Evolutionary conservation across 1,140 invertebrate genomes (phyloP).

Genomic region (Heliothis virescens): DNA sequence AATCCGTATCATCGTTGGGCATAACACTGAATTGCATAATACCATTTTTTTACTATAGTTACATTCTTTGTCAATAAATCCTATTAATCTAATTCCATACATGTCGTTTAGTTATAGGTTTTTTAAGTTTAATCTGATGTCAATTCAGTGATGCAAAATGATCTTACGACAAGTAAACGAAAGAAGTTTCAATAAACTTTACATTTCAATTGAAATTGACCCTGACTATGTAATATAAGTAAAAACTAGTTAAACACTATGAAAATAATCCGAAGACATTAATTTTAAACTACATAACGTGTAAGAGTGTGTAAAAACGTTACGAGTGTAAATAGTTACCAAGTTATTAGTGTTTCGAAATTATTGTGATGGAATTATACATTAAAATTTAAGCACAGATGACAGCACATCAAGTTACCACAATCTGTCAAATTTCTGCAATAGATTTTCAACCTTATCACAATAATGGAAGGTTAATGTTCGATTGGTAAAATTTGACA

Average conservation of each 20-base stretch:
- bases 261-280: constrained; percentile 38
- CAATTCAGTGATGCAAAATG: background rate
- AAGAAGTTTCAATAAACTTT: background rate
- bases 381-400: constrained; percentile 17
- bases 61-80: background rate
- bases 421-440: too few species aligned
- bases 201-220: background rate
- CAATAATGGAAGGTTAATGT: too few species aligned
- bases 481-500: too few species aligned
- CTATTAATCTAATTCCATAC: background rate
- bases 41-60: background rate
- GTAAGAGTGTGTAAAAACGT: constrained; percentile 48
- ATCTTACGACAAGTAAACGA: background rate
- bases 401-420: too few species aligned
- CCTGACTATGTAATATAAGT: constrained; percentile 6
- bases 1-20: background rate
- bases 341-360: constrained; percentile 33
- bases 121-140: background rate
- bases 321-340: constrained; percentile 43
- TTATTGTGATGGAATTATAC: constrained; percentile 42
- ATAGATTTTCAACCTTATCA: too few species aligned
- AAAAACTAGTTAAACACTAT: constrained; percentile 14
- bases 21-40: background rate
- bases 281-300: constrained; percentile 33
- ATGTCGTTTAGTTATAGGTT: background rate